Percentiles rank a stretch among this genome's conserved stretches.
These are phyloP conservation scores for Agrochola lychnidis DNA, from an alignment of 2,888 invertebrate genomes.

Conservation along the genomic window DNA sequence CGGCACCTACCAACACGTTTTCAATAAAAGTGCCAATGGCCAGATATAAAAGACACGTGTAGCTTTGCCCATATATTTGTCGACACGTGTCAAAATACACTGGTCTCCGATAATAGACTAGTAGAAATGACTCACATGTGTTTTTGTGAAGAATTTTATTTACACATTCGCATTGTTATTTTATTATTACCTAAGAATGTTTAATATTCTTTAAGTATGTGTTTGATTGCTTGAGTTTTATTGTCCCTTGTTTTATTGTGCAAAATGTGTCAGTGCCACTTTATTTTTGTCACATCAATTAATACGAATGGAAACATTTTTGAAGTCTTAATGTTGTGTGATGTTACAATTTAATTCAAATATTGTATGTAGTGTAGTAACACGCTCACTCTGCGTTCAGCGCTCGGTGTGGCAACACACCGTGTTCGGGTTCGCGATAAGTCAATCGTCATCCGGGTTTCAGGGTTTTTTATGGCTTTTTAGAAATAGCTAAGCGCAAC, in stretches of 20 bases:
- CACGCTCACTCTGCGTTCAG: no score
- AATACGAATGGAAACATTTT: no score
- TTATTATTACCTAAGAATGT: constrained; percentile 1
- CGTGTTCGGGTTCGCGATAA: no score
- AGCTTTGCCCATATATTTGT: background rate
- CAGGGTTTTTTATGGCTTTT: no score
- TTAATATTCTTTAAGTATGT: background rate
- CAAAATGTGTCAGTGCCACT: background rate
- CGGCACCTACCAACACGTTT: constrained; percentile 5
- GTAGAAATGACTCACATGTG: constrained; percentile 46
- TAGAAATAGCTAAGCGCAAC: no score
- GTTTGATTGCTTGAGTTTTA: background rate
- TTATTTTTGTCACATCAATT: background rate
- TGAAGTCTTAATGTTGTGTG: no score
- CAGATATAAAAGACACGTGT: constrained; percentile 10
- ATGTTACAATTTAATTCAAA: no score
- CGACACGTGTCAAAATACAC: constrained; percentile 32
- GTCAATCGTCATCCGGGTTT: no score
- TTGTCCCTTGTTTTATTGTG: background rate
- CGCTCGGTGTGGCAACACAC: no score
- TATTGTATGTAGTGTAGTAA: no score
- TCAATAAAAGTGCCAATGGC: constrained; percentile 25
- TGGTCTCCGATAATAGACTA: background rate
- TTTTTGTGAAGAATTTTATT: constrained; percentile 32
- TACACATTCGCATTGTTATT: constrained; percentile 10